Evolutionary conservation across 2,888 invertebrate genomes (phyloP), one percentile per base, ranked within the genome.

Genomic region (Elegia similella): DNA sequence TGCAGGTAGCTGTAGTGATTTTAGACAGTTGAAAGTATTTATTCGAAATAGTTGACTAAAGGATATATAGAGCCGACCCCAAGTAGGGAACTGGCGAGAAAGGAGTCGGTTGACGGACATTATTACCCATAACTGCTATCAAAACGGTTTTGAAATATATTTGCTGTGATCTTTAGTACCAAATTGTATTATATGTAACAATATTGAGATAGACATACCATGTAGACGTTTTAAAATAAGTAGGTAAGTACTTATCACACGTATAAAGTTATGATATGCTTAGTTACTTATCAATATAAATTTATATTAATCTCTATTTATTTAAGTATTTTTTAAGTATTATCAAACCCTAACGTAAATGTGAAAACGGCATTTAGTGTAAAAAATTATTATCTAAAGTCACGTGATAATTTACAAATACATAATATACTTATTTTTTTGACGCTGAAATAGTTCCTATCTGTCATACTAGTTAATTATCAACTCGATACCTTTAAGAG

Each of bases 81-180:
- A 5, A 23, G 5, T 3, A 23, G 23, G 23, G n/a, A 23, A 23
- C 2, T 3, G 23, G 5, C 23, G 23, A 23, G 23, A 23, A 23
- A 23, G 23, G 5, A 23, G 5, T 48, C 6, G 7, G 32, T 16
- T 50, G 32, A 44, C 29, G 6, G 15, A 53, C 43, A 43, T 42
- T 44, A 44, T 15, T 44, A 46, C 8, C 5, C 1, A 17, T 6
- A 30, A 3, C 23, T 30, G 30, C 29, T 30, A 32, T 38, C 34
- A 15, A 16, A 34, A 50, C 32, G 29, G 48, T 48, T 30, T 30
- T 29, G 8, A 30, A 34, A 46, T 44, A 15, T 58, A 43, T 52
- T 54, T 62, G 47, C 72, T 72, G 73, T 74, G 73, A 74, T 74
- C 57, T 57, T 63, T 59, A 64, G 65, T 66, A 69, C 73, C 70